Evolutionary conservation across 2,797 vertebrate species (phyloP), one percentile per base, ranked within the genome.

Genomic region (Muraenolepis orangiensis): DNA sequence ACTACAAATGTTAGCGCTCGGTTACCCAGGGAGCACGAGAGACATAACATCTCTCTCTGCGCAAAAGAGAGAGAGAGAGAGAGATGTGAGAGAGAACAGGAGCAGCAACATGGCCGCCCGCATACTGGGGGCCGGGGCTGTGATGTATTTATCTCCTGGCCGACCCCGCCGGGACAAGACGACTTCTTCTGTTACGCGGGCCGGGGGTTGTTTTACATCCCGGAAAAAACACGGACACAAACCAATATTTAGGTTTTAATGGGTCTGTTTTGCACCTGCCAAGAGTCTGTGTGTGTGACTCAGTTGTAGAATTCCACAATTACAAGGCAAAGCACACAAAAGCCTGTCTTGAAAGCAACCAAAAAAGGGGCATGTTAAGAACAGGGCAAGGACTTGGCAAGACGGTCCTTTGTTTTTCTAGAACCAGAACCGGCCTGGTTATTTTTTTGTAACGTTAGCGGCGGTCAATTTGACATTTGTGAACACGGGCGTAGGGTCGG

Each of bases 291-390:
- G 88, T 78, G 84, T 74, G 73, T 87, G 89, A 92, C 81, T 91
- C 88, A 82, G 74, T 82, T 70, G 72, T 84, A 86, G 86, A 87
- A 90, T 89, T 46, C 87, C 86, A 89, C 88, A 91, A 92, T 90
- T 92, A 92, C 91, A 91, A 92, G 91, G 89, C 82, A 77, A n/a
- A 71, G 80, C 83, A 87, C 89, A 89, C 80, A 87, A 88, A 89
- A 90, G 86, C 84, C 77, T 82, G 90, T 87, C 89, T 90, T 90
- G n/a, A n/a, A n/a, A n/a, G n/a, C n/a, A n/a, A n/a, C n/a, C n/a
- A n/a, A n/a, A 84, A 91, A 89, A 89, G 89, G 26, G 87, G 86
- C 90, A 87, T 87, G 91, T 90, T 85, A 80, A 86, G 18, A 91
- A 87, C 89, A 86, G 69, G 78, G 87, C 71, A 81, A 79, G 69